Conservation (phyloP, 2,113 vertebrate species). For the Piaya cayana region DNA sequence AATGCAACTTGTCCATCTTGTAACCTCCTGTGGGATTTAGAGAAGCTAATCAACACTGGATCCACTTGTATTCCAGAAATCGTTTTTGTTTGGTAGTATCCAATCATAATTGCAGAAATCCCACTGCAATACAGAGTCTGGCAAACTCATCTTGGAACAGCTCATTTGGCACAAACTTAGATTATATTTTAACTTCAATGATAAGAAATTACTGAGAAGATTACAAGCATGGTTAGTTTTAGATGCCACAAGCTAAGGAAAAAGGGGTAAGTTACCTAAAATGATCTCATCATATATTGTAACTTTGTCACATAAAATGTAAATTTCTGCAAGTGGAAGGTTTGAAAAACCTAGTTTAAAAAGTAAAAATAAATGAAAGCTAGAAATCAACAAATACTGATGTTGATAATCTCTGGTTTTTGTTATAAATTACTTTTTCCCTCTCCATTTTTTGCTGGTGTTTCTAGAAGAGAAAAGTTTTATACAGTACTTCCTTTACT, state of each 20-base stretch:
- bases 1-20: neutral
- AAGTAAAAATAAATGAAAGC: neutral
- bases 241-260: slow-evolving; percentile 1
- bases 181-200: slow-evolving; percentile 30
- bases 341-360: slow-evolving; percentile 21
- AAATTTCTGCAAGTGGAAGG: slow-evolving; percentile 11
- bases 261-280: slow-evolving; percentile 38
- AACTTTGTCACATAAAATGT: slow-evolving; percentile 34
- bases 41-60: neutral
- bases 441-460: neutral
- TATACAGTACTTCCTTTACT: neutral
- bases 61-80: neutral
- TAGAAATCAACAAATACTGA: neutral
- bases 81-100: slow-evolving; percentile 9
- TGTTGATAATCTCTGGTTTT: neutral
- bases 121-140: neutral
- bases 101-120: slow-evolving; percentile 13
- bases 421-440: neutral
- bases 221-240: neutral
- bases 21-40: neutral
- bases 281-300: neutral
- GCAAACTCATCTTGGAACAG: slow-evolving; percentile 13
- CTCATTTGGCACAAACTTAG: slow-evolving; percentile 23
- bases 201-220: slow-evolving; percentile 4
- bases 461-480: neutral